Evolutionary conservation across 2,888 invertebrate genomes (phyloP).

Genomic region (Microplitis manilae): DNA sequence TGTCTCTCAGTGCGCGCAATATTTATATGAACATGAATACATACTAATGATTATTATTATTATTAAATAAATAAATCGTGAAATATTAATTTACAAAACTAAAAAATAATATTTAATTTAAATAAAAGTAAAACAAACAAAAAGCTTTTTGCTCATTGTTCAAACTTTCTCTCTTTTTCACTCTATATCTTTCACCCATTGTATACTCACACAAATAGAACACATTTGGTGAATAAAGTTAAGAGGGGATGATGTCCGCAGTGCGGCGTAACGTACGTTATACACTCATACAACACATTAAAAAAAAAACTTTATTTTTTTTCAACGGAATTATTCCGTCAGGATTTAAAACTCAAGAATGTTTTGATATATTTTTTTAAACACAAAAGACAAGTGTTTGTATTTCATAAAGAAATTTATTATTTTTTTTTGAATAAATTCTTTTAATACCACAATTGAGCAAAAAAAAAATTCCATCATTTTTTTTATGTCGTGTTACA

Average conservation of each 20-base stretch:
- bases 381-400: no score
- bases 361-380: neutral
- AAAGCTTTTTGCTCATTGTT: slow-evolving; percentile 10
- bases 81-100: neutral
- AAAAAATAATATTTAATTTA: neutral
- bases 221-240: neutral
- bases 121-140: slow-evolving; percentile 23
- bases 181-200: slow-evolving; percentile 8
- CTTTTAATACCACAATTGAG: no score
- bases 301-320: slow-evolving; percentile 1
- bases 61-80: neutral
- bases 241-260: slow-evolving; percentile 35
- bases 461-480: no score
- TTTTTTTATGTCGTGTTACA: no score
- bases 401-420: no score
- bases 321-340: slow-evolving; percentile 1
- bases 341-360: neutral
- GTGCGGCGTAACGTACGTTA: slow-evolving; percentile 27
- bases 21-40: no score
- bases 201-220: slow-evolving; percentile 5
- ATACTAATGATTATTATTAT: neutral
- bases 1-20: no score
- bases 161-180: slow-evolving; percentile 17
- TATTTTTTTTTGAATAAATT: no score
- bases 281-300: slow-evolving; percentile 6